These are phyloP conservation scores for Acipenser ruthenus DNA, from an alignment of 2,797 vertebrate species.

Conservation along the genomic window DNA sequence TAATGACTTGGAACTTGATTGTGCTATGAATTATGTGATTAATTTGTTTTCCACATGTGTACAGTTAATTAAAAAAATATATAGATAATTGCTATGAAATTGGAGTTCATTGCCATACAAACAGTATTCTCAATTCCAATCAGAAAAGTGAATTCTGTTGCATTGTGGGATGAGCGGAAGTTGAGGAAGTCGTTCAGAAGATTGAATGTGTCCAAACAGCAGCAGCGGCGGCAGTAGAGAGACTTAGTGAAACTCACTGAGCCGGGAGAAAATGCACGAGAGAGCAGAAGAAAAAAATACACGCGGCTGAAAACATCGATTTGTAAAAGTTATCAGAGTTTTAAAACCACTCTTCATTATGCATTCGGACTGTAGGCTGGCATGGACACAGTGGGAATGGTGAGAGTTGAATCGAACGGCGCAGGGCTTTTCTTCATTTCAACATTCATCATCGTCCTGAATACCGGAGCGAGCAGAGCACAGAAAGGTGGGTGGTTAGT, in stretches of 20 bases:
- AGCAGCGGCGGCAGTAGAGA: neutral
- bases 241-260: neutral
- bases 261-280: constrained; percentile 1
- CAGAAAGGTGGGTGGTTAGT: constrained; percentile 60
- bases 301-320: neutral
- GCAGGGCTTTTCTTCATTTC: constrained; percentile 57
- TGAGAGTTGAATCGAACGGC: constrained; percentile 60
- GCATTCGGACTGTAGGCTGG: constrained; percentile 68
- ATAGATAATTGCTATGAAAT: neutral
- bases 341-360: constrained; percentile 50
- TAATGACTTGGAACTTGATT: neutral
- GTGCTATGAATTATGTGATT: constrained; percentile 15
- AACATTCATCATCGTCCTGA: constrained; percentile 50
- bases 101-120: too few relatives aligned
- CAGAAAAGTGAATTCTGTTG: constrained; percentile 30
- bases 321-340: constrained; percentile 2
- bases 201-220: constrained; percentile 34
- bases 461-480: constrained; percentile 46
- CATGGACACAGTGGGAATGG: constrained; percentile 71
- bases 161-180: constrained; percentile 52
- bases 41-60: constrained; percentile 17
- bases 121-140: constrained; percentile 1
- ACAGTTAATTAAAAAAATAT: constrained; percentile 7
- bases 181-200: constrained; percentile 60
- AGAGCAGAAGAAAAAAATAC: constrained; percentile 34